Evolutionary conservation across 2,113 vertebrate species (phyloP).

Genomic region (Phasianus colchicus): DNA sequence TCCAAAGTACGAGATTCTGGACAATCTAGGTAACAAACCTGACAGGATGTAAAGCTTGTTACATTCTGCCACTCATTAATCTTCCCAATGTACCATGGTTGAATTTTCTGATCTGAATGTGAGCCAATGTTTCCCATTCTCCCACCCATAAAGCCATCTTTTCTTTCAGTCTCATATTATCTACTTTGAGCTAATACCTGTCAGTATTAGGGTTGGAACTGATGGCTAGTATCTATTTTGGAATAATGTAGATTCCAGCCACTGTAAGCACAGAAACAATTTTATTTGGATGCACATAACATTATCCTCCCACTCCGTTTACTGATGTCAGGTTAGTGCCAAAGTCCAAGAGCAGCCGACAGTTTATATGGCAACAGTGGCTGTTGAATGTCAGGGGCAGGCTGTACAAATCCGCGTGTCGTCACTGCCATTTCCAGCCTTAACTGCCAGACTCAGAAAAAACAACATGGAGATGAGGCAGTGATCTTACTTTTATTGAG

Average conservation of each 20-base stretch:
- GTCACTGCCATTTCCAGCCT: not conserved
- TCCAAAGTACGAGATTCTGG: not conserved
- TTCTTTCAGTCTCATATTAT: not conserved
- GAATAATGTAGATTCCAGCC: not conserved
- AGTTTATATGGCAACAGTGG: not conserved
- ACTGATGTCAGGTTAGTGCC: slow-evolving; percentile 7
- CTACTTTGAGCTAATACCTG: not conserved
- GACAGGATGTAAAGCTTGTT: not conserved
- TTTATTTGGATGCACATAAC: not conserved
- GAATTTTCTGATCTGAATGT: not conserved
- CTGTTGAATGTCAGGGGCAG: not conserved
- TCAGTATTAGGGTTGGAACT: not conserved
- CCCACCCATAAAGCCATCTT: not conserved
- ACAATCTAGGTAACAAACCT: not conserved
- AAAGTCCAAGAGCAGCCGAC: slow-evolving; percentile 1
- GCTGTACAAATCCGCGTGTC: not conserved
- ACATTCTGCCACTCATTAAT: not conserved
- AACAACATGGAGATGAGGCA: not conserved
- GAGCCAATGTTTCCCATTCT: not conserved
- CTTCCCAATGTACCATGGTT: not conserved
- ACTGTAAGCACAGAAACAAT: not conserved
- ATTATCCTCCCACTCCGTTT: not conserved
- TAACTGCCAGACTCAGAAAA: not conserved
- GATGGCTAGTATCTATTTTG: not conserved
- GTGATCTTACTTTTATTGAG: not conserved